Conservation (phyloP, 2,888 invertebrate genomes). For the Chironomus tentans region DNA sequence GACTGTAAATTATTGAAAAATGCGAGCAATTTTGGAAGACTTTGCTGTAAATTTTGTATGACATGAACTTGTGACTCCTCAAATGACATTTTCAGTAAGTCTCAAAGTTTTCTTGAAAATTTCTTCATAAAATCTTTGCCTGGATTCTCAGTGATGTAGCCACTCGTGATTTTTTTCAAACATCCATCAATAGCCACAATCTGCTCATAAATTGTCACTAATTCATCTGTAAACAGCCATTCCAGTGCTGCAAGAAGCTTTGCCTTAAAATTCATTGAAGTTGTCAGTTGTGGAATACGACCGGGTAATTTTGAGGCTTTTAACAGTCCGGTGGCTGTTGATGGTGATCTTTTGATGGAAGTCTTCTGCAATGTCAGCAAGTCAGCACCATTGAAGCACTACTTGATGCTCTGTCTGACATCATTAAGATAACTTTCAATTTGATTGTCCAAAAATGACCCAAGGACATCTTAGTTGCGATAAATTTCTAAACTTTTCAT, state of each 20-base stretch:
- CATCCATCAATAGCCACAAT: slow-evolving; percentile 43
- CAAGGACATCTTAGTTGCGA: slow-evolving; percentile 39
- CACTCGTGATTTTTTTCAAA: slow-evolving; percentile 32
- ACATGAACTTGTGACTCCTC: slow-evolving; percentile 38
- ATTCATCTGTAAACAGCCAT: slow-evolving; percentile 67
- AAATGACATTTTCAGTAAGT: slow-evolving; percentile 41
- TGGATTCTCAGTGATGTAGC: slow-evolving; percentile 32
- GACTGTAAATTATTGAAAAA: slow-evolving; percentile 36
- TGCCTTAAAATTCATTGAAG: slow-evolving; percentile 47
- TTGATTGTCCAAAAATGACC: slow-evolving; percentile 39
- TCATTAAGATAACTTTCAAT: slow-evolving; percentile 39
- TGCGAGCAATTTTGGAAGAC: slow-evolving; percentile 38
- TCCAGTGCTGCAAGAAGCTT: slow-evolving; percentile 84
- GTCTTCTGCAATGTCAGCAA: slow-evolving; percentile 30
- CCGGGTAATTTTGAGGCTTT: slow-evolving; percentile 36
- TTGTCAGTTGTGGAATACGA: slow-evolving; percentile 47
- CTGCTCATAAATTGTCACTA: slow-evolving; percentile 63
- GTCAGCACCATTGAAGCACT: slow-evolving; percentile 42
- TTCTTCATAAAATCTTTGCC: slow-evolving; percentile 44
- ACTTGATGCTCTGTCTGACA: slow-evolving; percentile 40
- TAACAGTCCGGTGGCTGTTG: slow-evolving; percentile 34
- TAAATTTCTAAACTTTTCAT: slow-evolving; percentile 53
- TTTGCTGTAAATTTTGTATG: slow-evolving; percentile 39
- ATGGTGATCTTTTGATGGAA: slow-evolving; percentile 45
- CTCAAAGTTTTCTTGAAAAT: slow-evolving; percentile 47